Percentiles rank a stretch among this genome's conserved stretches.
phyloP scores from a whole-genome alignment of 2,113 vertebrate genomes.

The Corythoichthys haematopterus region DNA sequence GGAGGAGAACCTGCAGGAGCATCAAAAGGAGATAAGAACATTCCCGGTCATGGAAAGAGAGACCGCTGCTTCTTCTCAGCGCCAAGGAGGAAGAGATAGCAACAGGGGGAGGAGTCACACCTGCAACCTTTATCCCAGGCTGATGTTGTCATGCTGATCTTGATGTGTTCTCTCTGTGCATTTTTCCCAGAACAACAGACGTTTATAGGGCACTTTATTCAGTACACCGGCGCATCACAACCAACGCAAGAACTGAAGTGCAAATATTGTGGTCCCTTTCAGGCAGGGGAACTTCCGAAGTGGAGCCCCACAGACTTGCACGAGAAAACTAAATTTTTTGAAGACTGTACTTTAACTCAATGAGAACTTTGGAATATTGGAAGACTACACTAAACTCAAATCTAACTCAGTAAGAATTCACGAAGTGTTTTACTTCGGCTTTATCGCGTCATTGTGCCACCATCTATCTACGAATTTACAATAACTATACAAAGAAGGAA shows the following conservation, averaged over 20 bases:
- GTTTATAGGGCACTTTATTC: background rate
- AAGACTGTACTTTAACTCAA: too few species aligned
- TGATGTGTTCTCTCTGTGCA: background rate
- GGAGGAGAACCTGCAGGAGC: background rate
- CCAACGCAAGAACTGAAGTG: background rate
- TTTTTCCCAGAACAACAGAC: background rate
- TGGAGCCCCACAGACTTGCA: background rate
- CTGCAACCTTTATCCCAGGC: background rate
- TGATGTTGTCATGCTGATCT: background rate
- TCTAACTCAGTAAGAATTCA: background rate
- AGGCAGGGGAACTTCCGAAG: background rate
- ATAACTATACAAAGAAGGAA: too few species aligned
- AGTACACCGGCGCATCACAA: background rate
- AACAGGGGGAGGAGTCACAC: background rate
- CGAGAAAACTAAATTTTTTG: too few species aligned
- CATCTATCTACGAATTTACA: too few species aligned
- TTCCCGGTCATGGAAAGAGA: conserved; percentile 21
- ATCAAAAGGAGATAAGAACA: conserved; percentile 6
- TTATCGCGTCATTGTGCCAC: too few species aligned
- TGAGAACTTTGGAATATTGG: background rate
- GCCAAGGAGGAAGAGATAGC: background rate
- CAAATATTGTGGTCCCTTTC: background rate
- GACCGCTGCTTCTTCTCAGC: conserved; percentile 23
- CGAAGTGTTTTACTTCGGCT: background rate
- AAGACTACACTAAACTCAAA: background rate